phyloP scores from a whole-genome alignment of 2,797 vertebrate species.

The Holocentrus rufus region DNA sequence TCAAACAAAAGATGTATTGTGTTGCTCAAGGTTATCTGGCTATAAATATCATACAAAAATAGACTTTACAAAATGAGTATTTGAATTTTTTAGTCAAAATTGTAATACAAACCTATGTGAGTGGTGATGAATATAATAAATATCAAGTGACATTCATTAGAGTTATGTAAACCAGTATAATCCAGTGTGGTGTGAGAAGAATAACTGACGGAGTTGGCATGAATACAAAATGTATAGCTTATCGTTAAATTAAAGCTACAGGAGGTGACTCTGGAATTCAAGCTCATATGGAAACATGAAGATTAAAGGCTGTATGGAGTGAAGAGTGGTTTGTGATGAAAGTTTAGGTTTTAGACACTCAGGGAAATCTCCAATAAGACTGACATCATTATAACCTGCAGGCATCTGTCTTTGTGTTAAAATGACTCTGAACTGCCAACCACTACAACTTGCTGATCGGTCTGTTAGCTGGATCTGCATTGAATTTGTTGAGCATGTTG shows the following conservation, averaged over 20 bases:
- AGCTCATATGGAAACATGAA: conserved; percentile 12
- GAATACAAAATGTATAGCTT: no score
- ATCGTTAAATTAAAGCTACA: no score
- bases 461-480: conserved; percentile 40
- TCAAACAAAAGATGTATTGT: no score
- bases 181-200: no score
- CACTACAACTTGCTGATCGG: conserved; percentile 31
- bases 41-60: no score
- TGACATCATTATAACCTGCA: conserved; percentile 56
- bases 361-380: conserved; percentile 61
- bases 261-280: conserved; percentile 26
- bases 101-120: no score
- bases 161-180: no score
- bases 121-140: no score
- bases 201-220: background rate
- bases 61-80: no score
- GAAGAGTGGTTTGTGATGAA: conserved; percentile 50
- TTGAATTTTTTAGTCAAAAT: no score
- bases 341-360: conserved; percentile 46
- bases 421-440: conserved; percentile 38
- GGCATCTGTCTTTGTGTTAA: conserved; percentile 52
- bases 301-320: conserved; percentile 39
- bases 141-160: no score
- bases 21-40: no score
- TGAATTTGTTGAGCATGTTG: conserved; percentile 30